phyloP scores from a whole-genome alignment of 2,888 invertebrate genomes.

The Dione juno region DNA sequence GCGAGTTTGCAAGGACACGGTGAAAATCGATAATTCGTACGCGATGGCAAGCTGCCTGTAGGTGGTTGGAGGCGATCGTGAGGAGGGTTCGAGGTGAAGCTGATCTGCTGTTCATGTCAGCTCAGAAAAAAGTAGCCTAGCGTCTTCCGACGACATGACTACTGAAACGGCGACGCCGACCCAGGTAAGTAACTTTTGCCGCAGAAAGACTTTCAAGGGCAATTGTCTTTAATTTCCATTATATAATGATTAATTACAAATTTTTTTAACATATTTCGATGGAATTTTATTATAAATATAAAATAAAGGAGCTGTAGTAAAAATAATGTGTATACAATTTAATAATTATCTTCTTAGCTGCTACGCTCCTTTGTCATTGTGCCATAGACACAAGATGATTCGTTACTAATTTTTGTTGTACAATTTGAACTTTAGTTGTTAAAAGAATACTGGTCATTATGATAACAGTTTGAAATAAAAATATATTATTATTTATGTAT shows the following conservation, averaged over 20 bases:
- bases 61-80: slow-evolving; percentile 47
- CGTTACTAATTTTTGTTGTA: neutral
- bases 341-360: neutral
- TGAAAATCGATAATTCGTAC: slow-evolving; percentile 65
- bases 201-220: slow-evolving; percentile 53
- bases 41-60: slow-evolving; percentile 54
- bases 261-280: neutral
- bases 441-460: neutral
- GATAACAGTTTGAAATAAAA: neutral
- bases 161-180: slow-evolving; percentile 81
- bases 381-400: slow-evolving; percentile 1
- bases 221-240: slow-evolving; percentile 38
- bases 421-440: neutral
- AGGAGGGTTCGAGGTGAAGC: slow-evolving; percentile 58
- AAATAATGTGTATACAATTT: neutral
- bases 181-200: slow-evolving; percentile 63
- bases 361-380: slow-evolving; percentile 19
- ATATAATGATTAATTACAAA: slow-evolving; percentile 33
- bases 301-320: neutral
- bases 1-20: slow-evolving; percentile 58
- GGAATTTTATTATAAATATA: neutral
- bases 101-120: slow-evolving; percentile 78
- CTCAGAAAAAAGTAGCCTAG: slow-evolving; percentile 69
- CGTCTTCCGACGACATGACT: slow-evolving; percentile 75
- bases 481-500: neutral